Evolutionary conservation across 2,888 invertebrate species (phyloP), one percentile per base, ranked within the genome.

Genomic region (Tetragonisca angustula): DNA sequence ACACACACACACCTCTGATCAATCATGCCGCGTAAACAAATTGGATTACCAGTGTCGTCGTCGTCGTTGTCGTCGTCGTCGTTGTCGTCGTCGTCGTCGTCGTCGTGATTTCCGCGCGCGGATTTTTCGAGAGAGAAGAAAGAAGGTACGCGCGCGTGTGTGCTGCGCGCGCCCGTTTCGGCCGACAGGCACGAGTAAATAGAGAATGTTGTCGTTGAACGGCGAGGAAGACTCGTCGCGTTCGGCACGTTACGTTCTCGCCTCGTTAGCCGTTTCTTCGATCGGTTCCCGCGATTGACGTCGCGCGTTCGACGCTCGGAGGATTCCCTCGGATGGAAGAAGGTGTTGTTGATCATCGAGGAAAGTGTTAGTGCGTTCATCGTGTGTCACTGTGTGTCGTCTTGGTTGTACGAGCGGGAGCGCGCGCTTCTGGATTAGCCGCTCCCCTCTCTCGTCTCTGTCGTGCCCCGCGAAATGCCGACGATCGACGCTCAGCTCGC

Each of bases 401-500:
- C 27, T 1, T 27, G 1, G 27, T 27, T 2, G 27, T 79, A 89
- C 89, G 81, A 86, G 91, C 82, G 87, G 91, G 92, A 91, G 92
- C 92, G 92, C 92, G 92, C 92, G 90, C 87, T 87, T 85, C 91
- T 91, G 92, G 92, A 93, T 93, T 93, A 93, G 92, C 92, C 92
- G 92, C 92, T 93, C 91, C 90, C n/a, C n/a, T 81, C 88, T 79
- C 90, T 85, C 88, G 43, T 43, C 9, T 43, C 2, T 43, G 9
- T 43, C 43, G 85, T 79, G 78, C 65, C 24, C 19, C n/a, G 67
- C 36, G 59, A 70, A 56, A 67, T 59, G 56, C 65, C 72, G 62
- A 64, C 71, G 67, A 69, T 49, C 80, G 56, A 43, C 69, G 49
- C 50, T 59, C 52, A 59, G 68, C 62, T 50, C 78, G 79, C 54